A percentile compares a stretch with the other conserved stretches of the same genome.
phyloP scores from a whole-genome alignment of 1,140 invertebrate genomes.

The Hylaeus volcanicus region DNA sequence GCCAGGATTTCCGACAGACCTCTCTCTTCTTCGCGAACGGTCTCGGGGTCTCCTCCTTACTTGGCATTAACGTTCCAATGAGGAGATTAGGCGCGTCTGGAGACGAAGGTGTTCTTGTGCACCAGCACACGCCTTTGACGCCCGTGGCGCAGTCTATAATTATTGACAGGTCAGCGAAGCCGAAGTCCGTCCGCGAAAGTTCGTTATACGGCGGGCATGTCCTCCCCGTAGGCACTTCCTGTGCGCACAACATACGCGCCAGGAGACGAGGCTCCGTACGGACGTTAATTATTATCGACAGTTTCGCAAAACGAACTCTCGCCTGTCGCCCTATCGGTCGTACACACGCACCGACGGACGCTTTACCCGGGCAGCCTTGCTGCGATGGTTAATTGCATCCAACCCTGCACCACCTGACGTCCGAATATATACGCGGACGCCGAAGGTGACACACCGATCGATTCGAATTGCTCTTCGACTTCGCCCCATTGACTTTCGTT shows the following conservation, averaged over 20 bases:
- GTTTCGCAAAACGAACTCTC: constrained; percentile 61
- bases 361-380: constrained; percentile 32
- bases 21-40: too few relatives aligned
- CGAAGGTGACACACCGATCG: constrained; percentile 16
- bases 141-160: constrained; percentile 54
- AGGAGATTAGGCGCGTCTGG: not conserved
- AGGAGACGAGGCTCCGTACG: constrained; percentile 41
- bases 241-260: constrained; percentile 37
- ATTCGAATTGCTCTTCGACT: constrained; percentile 15
- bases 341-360: constrained; percentile 46
- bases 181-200: constrained; percentile 66
- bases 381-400: constrained; percentile 58
- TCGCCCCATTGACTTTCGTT: constrained; percentile 6
- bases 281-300: constrained; percentile 68
- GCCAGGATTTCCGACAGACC: too few relatives aligned
- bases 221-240: constrained; percentile 58
- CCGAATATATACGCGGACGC: not conserved
- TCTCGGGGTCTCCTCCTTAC: not conserved
- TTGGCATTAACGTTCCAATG: constrained; percentile 13
- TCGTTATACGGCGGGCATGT: constrained; percentile 56
- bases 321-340: constrained; percentile 52
- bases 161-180: constrained; percentile 64
- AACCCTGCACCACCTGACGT: constrained; percentile 31
- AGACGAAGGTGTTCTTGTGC: constrained; percentile 7
- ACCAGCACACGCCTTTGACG: constrained; percentile 20